These are phyloP conservation scores for Petroica traversi DNA, from an alignment of 2,113 vertebrate genomes.

Conservation along the genomic window DNA sequence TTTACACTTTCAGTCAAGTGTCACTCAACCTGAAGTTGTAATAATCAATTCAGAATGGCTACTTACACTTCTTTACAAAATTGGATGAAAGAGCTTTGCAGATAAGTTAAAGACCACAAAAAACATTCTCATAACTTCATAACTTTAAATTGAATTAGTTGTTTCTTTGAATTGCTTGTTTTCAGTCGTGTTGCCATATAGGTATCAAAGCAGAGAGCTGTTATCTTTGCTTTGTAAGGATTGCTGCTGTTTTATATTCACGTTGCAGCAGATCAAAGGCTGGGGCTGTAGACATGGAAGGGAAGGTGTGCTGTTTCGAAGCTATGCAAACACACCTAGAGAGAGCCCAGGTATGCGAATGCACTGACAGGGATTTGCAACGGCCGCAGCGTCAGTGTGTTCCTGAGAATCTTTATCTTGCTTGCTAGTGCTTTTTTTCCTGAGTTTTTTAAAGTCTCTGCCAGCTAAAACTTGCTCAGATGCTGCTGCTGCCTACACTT, in stretches of 20 bases:
- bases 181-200: neutral
- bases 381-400: neutral
- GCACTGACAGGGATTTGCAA: neutral
- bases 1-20: conserved; percentile 28
- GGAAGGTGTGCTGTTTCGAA: conserved; percentile 49
- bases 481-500: neutral
- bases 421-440: neutral
- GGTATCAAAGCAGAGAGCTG: conserved; percentile 51
- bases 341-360: neutral
- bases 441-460: neutral
- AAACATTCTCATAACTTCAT: neutral
- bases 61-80: conserved; percentile 17
- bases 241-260: conserved; percentile 4
- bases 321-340: conserved; percentile 17
- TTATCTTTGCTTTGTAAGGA: conserved; percentile 26
- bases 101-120: conserved; percentile 1
- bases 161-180: conserved; percentile 35
- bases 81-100: conserved; percentile 29
- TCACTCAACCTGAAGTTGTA: conserved; percentile 32
- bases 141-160: conserved; percentile 31
- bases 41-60: conserved; percentile 33
- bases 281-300: neutral
- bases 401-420: neutral
- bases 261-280: conserved; percentile 8
- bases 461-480: neutral